Base-by-base conservation (phyloP, 2,797 vertebrate genomes). In the Clangula hyemalis region DNA sequence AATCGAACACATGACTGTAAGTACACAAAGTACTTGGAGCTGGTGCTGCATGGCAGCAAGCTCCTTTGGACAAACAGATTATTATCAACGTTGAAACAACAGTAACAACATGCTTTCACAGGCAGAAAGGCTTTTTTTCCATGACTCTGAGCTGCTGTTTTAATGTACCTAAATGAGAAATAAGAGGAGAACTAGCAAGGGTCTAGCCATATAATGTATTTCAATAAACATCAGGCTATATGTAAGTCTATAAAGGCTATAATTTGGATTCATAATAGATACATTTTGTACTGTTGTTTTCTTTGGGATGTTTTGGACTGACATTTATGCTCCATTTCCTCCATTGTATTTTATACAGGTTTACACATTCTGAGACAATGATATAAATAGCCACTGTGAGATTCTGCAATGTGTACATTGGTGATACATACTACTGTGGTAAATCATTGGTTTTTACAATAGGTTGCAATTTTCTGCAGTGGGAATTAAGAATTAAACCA, bases 401-500 rank as follows among this genome's bases (percentile, higher is more conserved):
- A 64, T 25, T 43, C 58, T 53, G 45, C 34, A 68, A 2, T 30
- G 41, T 87, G 38, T 81, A 24, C 11, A 4, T 21, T 62, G 22
- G 51, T 78, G 62, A 69, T 89, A 47, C 51, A 66, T 32, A 27
- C 87, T 89, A 69, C 80, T 24, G 14, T 68, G 62, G 79, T 86
- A 87, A 94, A 86, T 76, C 24, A 72, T 27, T 78, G n/a, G 9
- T 91, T 86, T 60, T 89, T 79, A 84, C 39, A 89, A 87, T 27
- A 58, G 28, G 10, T 34, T 78, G 39, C 34, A 73, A 90, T 93
- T 61, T 88, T 96, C 64, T 89, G 64, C 43, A 71, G n/a, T 51
- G 28, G 64, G 34, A 76, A 86, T 87, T 85, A 75, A 83, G 73
- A 89, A 92, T 93, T 78, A 82, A 96, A 76, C 36, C 54, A 58